A percentile compares a stretch with the other conserved stretches of the same genome.
Evolutionary conservation across 2,888 invertebrate genomes (phyloP).

Genomic region (Hydrotaea cyrtoneurina): DNA sequence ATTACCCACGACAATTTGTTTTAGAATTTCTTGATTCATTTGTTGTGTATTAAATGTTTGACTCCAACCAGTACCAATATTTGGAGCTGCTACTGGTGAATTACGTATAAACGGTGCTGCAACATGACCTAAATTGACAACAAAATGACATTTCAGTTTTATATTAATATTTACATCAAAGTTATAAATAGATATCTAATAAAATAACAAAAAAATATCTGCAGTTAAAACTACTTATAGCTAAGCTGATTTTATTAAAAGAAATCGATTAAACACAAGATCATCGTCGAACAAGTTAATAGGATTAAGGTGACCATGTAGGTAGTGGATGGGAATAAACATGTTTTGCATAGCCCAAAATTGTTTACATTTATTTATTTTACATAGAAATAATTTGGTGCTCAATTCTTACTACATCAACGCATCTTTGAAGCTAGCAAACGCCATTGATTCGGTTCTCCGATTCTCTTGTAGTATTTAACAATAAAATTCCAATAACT

Average conservation of each 20-base stretch:
- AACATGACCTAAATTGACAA: constrained; percentile 60
- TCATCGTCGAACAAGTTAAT: constrained; percentile 56
- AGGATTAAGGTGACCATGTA: constrained; percentile 48
- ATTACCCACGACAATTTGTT: constrained; percentile 66
- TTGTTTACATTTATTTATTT: no score
- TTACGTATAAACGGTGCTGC: constrained; percentile 62
- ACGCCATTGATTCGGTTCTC: no score
- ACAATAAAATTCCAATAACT: no score
- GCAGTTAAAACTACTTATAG: background rate
- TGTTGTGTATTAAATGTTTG: constrained; percentile 32
- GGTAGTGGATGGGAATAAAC: no score
- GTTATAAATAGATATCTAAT: background rate
- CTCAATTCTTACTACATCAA: no score
- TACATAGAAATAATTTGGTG: no score
- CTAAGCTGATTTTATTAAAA: background rate
- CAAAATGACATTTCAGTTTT: background rate
- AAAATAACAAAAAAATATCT: background rate
- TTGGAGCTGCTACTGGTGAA: constrained; percentile 42
- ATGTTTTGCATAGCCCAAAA: no score
- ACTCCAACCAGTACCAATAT: background rate
- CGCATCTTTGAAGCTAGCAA: no score
- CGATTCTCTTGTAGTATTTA: no score
- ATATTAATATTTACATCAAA: background rate
- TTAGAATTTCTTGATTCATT: constrained; percentile 62
- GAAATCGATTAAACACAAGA: constrained; percentile 49